These are phyloP conservation scores for Tetraneura akinire DNA, from an alignment of 1,140 invertebrate genomes.

Conservation along the genomic window DNA sequence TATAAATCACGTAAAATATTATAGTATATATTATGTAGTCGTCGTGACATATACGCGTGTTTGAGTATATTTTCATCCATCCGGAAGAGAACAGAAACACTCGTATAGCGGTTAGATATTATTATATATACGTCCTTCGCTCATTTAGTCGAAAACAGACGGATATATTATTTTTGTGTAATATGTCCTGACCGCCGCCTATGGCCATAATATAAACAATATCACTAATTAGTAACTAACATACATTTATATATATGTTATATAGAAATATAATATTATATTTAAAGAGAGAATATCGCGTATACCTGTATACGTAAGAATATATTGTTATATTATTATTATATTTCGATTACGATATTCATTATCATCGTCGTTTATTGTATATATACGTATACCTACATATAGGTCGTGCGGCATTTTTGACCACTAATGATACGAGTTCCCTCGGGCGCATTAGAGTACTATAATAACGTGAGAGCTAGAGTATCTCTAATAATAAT, in stretches of 20 bases:
- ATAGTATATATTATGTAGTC: neutral
- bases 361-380: neutral
- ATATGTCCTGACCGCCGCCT: neutral
- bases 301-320: neutral
- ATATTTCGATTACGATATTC: neutral
- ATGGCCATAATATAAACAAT: neutral
- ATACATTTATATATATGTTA: too few relatives aligned
- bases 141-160: constrained; percentile 22
- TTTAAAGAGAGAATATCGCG: neutral
- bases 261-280: too few relatives aligned
- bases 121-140: constrained; percentile 24
- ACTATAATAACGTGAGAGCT: neutral
- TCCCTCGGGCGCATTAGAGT: neutral
- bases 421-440: neutral
- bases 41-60: neutral
- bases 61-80: neutral
- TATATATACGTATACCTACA: too few relatives aligned
- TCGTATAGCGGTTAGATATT: neutral
- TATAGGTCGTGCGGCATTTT: constrained; percentile 2
- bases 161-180: constrained; percentile 22
- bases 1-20: neutral
- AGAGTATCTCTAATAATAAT: too few relatives aligned
- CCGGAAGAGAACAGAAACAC: neutral
- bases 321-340: neutral
- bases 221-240: neutral